Evolutionary conservation across 1,140 invertebrate species (phyloP).

Genomic region (Ips typographus): DNA sequence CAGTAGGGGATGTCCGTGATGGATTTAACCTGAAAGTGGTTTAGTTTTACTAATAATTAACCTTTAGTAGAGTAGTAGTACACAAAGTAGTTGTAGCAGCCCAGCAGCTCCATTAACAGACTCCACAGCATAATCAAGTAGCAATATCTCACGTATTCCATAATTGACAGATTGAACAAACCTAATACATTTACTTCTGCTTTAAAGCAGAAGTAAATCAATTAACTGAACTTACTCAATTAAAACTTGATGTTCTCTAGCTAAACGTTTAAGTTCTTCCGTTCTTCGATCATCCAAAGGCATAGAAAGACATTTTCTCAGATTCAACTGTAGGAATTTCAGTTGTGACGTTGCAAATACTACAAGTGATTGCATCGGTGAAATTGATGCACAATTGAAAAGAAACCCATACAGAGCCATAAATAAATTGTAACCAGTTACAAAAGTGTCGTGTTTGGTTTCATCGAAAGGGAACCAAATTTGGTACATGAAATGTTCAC

Average conservation of each 20-base stretch:
- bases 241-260: constrained; percentile 18
- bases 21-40: constrained; percentile 2
- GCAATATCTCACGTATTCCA: constrained; percentile 1
- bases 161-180: constrained; percentile 4
- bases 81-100: constrained; percentile 5
- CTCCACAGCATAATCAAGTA: constrained; percentile 8
- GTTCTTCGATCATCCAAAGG: background rate
- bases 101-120: constrained; percentile 13
- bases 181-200: background rate
- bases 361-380: constrained; percentile 10
- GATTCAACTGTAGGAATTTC: constrained; percentile 8
- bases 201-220: background rate
- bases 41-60: background rate
- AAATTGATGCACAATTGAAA: constrained; percentile 1
- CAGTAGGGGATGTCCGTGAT: constrained; percentile 7
- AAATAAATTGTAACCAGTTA: constrained; percentile 5
- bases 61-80: background rate
- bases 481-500: constrained; percentile 19
- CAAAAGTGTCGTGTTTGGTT: constrained; percentile 3
- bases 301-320: background rate
- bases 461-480: constrained; percentile 19
- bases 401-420: constrained; percentile 8
- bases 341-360: constrained; percentile 9
- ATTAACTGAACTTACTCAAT: constrained; percentile 13
- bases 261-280: background rate